A percentile compares a stretch with the other conserved stretches of the same genome.
Conservation (phyloP, 2,113 vertebrate genomes). For the Ailurus styani region DNA sequence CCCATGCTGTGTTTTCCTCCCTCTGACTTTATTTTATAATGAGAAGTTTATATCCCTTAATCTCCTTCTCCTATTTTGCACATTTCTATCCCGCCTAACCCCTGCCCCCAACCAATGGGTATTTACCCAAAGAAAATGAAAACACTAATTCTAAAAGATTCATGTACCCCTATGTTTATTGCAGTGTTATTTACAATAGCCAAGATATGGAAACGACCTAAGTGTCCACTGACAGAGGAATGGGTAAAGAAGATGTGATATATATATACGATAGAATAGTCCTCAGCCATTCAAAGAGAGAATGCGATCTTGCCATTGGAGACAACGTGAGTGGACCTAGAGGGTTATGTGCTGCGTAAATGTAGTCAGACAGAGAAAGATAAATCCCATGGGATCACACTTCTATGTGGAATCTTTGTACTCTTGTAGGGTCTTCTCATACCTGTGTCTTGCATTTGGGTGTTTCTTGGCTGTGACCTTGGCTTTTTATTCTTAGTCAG, state of each 20-base stretch:
- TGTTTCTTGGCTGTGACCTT: background rate
- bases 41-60: background rate
- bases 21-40: background rate
- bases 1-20: background rate
- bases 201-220: background rate
- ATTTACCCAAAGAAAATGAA: background rate
- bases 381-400: background rate
- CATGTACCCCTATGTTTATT: background rate
- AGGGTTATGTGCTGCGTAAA: background rate
- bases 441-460: background rate
- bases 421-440: background rate
- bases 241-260: background rate
- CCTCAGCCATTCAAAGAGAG: background rate
- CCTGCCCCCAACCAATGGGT: background rate
- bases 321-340: background rate
- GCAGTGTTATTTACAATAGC: background rate
- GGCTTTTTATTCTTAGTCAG: background rate
- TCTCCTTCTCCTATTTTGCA: background rate
- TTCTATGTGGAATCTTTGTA: background rate
- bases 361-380: background rate
- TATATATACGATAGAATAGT: background rate
- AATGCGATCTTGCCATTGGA: background rate
- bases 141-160: background rate
- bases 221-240: background rate
- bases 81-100: background rate